Conservation (phyloP, 2,888 invertebrate species). For the Eledona agricola region DNA sequence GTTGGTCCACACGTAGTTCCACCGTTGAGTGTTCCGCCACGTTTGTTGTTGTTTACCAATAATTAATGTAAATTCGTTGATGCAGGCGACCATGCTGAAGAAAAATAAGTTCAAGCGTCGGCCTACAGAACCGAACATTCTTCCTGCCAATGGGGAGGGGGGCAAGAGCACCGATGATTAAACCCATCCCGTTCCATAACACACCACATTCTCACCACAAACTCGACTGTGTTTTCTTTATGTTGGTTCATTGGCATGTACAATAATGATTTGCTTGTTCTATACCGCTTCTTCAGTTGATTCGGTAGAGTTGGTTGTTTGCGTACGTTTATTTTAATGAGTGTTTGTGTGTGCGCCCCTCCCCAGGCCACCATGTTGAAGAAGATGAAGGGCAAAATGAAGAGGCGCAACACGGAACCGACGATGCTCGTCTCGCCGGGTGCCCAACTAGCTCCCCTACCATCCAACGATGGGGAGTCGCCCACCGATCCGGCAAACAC, state of each 20-base stretch:
- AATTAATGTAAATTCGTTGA: conserved; percentile 45
- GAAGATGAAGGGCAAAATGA: conserved; percentile 97
- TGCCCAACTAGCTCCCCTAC: conserved; percentile 62
- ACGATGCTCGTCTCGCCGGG: conserved; percentile 70
- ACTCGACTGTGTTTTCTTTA: conserved; percentile 41
- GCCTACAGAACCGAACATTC: conserved; percentile 83
- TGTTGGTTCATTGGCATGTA: conserved; percentile 44
- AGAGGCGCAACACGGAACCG: conserved; percentile 92
- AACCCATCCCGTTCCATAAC: conserved; percentile 56
- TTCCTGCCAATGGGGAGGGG: conserved; percentile 73
- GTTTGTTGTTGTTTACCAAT: conserved; percentile 41
- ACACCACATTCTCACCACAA: conserved; percentile 46
- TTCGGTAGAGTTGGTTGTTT: conserved; percentile 38
- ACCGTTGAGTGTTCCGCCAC: conserved; percentile 40
- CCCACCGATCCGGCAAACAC: conserved; percentile 62
- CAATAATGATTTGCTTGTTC: conserved; percentile 44
- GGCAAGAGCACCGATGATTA: conserved; percentile 71
- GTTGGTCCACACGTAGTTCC: conserved; percentile 24
- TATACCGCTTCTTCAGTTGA: conserved; percentile 39
- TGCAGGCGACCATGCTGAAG: conserved; percentile 99
- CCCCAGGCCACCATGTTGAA: conserved; percentile 99
- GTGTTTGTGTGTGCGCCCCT: conserved; percentile 56
- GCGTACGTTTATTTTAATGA: conserved; percentile 30
- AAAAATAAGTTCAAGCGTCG: conserved; percentile 99
- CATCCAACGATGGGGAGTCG: conserved; percentile 63